These are phyloP conservation scores for Danio jaintianensis DNA, from an alignment of 2,797 vertebrate species.

Conservation along the genomic window DNA sequence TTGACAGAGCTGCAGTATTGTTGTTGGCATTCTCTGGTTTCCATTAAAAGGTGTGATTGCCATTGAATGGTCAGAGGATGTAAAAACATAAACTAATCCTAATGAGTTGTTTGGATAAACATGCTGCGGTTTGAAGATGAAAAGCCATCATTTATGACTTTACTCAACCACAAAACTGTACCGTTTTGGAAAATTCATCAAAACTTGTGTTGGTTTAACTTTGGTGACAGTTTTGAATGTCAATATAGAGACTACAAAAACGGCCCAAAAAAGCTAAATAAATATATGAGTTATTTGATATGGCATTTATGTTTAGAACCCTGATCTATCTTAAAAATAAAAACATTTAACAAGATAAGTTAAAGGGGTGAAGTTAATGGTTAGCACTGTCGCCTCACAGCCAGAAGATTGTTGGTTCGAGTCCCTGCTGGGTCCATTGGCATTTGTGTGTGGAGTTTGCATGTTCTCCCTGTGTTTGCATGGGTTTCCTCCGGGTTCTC, in stretches of 20 bases:
- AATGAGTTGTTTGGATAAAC: background rate
- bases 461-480: too few species aligned
- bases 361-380: too few species aligned
- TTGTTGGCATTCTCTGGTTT: background rate
- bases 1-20: background rate
- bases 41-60: background rate
- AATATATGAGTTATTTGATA: background rate
- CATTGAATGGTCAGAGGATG: background rate
- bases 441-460: too few species aligned
- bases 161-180: background rate
- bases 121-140: background rate
- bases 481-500: too few species aligned
- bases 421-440: too few species aligned
- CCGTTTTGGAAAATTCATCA: background rate
- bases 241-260: background rate
- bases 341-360: too few species aligned
- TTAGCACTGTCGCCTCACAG: too few species aligned
- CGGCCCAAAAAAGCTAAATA: background rate
- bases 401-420: too few species aligned
- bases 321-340: too few species aligned
- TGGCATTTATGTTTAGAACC: background rate
- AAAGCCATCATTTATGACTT: background rate
- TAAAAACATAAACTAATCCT: conserved; percentile 13
- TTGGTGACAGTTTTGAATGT: background rate
- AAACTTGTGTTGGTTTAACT: background rate